Conservation (phyloP, 2,797 vertebrate species). For the Sardinella longiceps region DNA sequence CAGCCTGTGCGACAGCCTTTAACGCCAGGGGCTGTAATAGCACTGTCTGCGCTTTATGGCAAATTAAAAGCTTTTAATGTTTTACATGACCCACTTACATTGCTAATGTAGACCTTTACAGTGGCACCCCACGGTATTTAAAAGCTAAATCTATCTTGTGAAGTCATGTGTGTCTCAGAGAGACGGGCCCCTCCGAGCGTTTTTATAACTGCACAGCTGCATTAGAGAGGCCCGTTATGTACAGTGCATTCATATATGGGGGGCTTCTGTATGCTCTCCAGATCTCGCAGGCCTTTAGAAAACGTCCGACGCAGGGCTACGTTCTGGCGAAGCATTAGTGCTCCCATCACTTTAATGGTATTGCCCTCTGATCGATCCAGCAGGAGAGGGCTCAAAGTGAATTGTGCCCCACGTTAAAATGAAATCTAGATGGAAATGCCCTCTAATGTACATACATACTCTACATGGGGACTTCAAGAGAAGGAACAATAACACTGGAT, state of each 20-base stretch:
- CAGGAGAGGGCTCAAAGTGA: slow-evolving; percentile 40
- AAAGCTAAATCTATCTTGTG: slow-evolving; percentile 80
- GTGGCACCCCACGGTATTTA: slow-evolving; percentile 70
- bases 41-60: slow-evolving; percentile 76
- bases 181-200: slow-evolving; percentile 40
- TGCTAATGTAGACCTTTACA: slow-evolving; percentile 72
- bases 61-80: slow-evolving; percentile 81
- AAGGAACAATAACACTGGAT: neutral
- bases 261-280: slow-evolving; percentile 30
- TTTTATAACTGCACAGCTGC: slow-evolving; percentile 44
- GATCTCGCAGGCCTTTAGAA: slow-evolving; percentile 25
- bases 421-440: slow-evolving; percentile 37
- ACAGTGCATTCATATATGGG: slow-evolving; percentile 43
- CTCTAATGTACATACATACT: neutral
- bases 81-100: slow-evolving; percentile 76
- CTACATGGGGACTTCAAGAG: neutral
- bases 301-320: slow-evolving; percentile 37
- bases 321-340: slow-evolving; percentile 57
- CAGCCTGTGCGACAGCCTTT: slow-evolving; percentile 21
- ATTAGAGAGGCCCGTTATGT: neutral
- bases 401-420: slow-evolving; percentile 43
- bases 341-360: slow-evolving; percentile 55
- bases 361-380: slow-evolving; percentile 51
- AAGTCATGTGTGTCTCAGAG: slow-evolving; percentile 69
- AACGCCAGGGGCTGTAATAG: slow-evolving; percentile 71